phyloP scores from a whole-genome alignment of 2,888 invertebrate genomes.

The Dryomyza anilis region DNA sequence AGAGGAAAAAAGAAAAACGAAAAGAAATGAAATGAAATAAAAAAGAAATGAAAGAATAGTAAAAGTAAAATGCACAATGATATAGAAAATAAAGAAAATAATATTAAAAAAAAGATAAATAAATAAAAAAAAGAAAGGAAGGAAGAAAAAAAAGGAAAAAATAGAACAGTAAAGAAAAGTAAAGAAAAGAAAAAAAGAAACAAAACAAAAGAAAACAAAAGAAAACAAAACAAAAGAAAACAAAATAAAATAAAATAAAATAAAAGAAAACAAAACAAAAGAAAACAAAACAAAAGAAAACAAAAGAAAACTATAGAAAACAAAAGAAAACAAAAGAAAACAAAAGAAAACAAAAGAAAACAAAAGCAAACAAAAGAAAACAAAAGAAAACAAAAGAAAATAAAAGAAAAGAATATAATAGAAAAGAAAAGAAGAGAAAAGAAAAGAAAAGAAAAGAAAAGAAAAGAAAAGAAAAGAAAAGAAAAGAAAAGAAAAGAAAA shows the following conservation, averaged over 20 bases:
- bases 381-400: neutral
- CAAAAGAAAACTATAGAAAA: conserved; percentile 20
- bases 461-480: neutral
- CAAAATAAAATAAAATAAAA: neutral
- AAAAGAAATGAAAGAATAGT: too few relatives aligned
- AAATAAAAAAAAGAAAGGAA: too few relatives aligned
- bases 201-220: neutral
- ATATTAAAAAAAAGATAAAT: too few relatives aligned
- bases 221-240: neutral
- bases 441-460: conserved; percentile 8
- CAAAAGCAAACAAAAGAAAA: conserved; percentile 7
- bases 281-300: conserved; percentile 34
- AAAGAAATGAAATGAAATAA: too few relatives aligned
- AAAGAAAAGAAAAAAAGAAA: neutral
- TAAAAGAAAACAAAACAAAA: conserved; percentile 30
- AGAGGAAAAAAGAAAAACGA: too few relatives aligned
- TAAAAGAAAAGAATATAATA: conserved; percentile 30
- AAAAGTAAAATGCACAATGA: too few relatives aligned
- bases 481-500: neutral
- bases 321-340: conserved; percentile 7
- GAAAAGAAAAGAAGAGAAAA: conserved; percentile 34
- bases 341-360: neutral
- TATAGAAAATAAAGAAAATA: too few relatives aligned
- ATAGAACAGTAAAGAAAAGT: neutral
- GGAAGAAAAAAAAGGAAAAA: too few relatives aligned